Conservation (phyloP, 37 sponge, comb jelly and placozoan species). For the Oopsacas minuta region DNA sequence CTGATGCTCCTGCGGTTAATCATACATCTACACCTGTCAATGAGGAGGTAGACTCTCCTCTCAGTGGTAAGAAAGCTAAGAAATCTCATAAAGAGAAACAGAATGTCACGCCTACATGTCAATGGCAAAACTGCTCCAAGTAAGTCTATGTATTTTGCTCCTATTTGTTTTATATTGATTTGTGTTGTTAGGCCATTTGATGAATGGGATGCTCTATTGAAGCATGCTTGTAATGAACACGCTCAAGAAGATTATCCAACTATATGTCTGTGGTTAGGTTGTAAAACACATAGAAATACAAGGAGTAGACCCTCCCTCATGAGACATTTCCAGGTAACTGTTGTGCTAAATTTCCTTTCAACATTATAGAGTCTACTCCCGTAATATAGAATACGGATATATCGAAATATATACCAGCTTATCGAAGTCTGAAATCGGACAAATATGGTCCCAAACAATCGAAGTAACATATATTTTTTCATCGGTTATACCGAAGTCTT, state of each 20-base stretch:
- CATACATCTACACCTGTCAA: neutral
- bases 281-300: neutral
- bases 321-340: neutral
- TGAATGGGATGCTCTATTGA: neutral
- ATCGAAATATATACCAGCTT: no score
- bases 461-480: no score
- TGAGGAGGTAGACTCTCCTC: neutral
- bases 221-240: neutral
- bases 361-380: no score
- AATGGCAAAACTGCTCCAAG: neutral
- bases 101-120: neutral
- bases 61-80: neutral
- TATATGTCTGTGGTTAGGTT: neutral
- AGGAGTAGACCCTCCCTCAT: slow-evolving; percentile 9
- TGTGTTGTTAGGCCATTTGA: neutral
- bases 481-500: no score
- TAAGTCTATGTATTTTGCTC: neutral
- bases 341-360: no score
- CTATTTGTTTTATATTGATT: neutral
- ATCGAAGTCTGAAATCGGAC: no score
- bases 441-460: no score
- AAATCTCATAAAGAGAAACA: neutral
- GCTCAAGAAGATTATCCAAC: neutral
- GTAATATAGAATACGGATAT: no score
- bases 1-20: neutral